Evolutionary conservation across 64 coral and sea anemone species (phyloP).

Genomic region (Dendronephthya gigantea): DNA sequence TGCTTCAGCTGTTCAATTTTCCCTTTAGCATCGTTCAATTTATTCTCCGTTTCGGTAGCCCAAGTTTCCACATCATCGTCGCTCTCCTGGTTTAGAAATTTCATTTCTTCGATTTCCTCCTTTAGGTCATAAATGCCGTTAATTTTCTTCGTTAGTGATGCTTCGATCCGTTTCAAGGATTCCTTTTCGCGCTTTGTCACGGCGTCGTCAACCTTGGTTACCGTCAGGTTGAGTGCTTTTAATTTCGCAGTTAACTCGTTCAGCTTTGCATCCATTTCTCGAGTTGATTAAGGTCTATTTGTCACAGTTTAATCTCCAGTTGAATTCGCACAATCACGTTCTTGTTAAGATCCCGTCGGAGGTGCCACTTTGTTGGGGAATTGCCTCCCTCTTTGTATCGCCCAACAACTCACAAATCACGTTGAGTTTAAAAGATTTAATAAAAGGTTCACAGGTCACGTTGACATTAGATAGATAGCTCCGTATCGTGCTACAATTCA

Average conservation of each 20-base stretch:
- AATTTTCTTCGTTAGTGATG: neutral
- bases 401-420: too few species aligned
- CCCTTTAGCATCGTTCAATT: neutral
- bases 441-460: too few species aligned
- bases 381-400: too few species aligned
- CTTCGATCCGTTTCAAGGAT: neutral
- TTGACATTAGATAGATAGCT: too few species aligned
- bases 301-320: too few species aligned
- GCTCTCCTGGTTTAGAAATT: neutral
- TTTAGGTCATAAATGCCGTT: neutral
- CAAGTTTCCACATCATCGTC: neutral
- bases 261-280: neutral
- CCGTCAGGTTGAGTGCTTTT: neutral
- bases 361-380: too few species aligned
- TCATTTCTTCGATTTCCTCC: neutral
- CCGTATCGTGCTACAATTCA: too few species aligned
- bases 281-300: too few species aligned
- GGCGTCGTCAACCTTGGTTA: neutral
- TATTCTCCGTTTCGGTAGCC: neutral
- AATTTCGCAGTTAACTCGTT: neutral
- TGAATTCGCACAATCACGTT: too few species aligned
- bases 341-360: too few species aligned
- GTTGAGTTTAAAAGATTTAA: too few species aligned
- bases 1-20: neutral
- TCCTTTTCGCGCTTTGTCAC: neutral